These are phyloP conservation scores for Alsophila aescularia DNA, from an alignment of 2,888 invertebrate genomes.

Conservation along the genomic window DNA sequence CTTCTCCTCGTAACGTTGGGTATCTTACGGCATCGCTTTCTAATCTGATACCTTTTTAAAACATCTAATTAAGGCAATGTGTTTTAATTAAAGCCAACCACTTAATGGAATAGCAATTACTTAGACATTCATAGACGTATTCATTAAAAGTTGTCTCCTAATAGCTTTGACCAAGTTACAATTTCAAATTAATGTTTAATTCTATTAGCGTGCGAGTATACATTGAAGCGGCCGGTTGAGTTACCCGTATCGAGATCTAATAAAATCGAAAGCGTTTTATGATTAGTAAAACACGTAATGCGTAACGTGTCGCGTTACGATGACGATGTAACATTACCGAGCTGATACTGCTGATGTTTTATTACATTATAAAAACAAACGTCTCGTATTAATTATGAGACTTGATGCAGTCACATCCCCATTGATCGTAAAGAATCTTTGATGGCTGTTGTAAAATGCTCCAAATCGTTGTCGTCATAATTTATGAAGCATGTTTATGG, in stretches of 20 bases:
- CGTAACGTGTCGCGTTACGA: constrained; percentile 54
- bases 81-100: constrained; percentile 56
- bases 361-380: constrained; percentile 82
- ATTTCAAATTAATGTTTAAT: constrained; percentile 56
- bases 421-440: constrained; percentile 81
- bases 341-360: constrained; percentile 75
- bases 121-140: constrained; percentile 57
- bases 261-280: constrained; percentile 66
- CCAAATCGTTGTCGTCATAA: constrained; percentile 82
- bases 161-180: constrained; percentile 57
- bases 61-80: constrained; percentile 49
- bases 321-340: constrained; percentile 64
- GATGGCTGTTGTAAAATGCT: constrained; percentile 82
- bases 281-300: constrained; percentile 59
- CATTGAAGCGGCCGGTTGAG: constrained; percentile 33
- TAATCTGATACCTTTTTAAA: constrained; percentile 46
- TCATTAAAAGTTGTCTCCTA: constrained; percentile 59
- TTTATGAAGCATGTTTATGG: constrained; percentile 83
- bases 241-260: constrained; percentile 49
- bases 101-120: constrained; percentile 59
- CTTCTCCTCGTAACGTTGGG: constrained; percentile 47
- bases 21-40: constrained; percentile 43
- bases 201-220: constrained; percentile 48
- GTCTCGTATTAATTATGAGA: constrained; percentile 82
- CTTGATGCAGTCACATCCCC: constrained; percentile 73